Base-by-base conservation (phyloP, 1,140 invertebrate species). In the Thalassaphorura encarpata region DNA sequence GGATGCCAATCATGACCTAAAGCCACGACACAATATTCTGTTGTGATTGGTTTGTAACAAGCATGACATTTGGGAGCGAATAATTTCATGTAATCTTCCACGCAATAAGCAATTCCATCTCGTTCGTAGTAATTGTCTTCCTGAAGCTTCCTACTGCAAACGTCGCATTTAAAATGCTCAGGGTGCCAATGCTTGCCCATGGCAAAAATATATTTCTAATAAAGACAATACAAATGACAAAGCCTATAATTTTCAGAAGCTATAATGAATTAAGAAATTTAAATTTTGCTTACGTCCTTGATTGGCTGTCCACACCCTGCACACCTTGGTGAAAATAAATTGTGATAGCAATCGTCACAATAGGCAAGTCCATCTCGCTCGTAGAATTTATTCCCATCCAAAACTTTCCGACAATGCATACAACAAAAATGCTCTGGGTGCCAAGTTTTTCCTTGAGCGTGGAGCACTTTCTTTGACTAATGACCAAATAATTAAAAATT, bases 1-100 rank as follows among this genome's bases (percentile, higher is more conserved):
- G 79, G 77, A 70, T 83, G 81, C 82, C 82, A 83, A 63, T 82
- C 79, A 45, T 72, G 63, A 58, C 76, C 78, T n/a, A 84, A 69
- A 21, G 81, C 81, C 13, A 78, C 78, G 51, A 84, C 80, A 67
- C 80, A 83, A 66, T 81, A 81, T 56, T 78, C 76, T 52, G 75
- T 72, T 67, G 33, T 51, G 21, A 83, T 83, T 16, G 82, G 75
- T 21, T 71, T 64, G 26, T 71, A 69, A 70, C 81, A 83, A 3
- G 77, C 76, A 15, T 75, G 76, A 70, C 80, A 83, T 63, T 81
- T 80, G 0, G 80, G 78, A 3, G 81, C 81, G 70, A 83, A 83
- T 68, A 78, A 74, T 29, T 75, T 71, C 66, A 79, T 78, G 68
- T 78, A 83, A 60, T 81, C 78, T 41, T 72, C 67, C 16, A 69